These are phyloP conservation scores for Corythaixoides concolor DNA, from an alignment of 2,113 vertebrate species.

Conservation along the genomic window DNA sequence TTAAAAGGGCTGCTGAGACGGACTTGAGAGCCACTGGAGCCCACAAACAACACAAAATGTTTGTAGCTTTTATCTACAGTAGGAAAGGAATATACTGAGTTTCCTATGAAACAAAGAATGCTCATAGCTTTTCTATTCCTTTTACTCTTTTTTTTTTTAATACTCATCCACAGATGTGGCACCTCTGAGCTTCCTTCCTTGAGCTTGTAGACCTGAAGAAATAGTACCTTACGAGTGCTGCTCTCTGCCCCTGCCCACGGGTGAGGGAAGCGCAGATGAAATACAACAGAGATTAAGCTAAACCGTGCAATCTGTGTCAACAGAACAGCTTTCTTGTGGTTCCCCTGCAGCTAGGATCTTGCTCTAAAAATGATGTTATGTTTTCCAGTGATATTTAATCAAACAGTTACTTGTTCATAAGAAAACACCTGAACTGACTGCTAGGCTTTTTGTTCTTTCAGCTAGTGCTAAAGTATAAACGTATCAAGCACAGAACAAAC, in stretches of 20 bases:
- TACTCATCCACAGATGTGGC: neutral
- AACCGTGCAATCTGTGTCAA: neutral
- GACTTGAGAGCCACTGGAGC: neutral
- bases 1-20: neutral
- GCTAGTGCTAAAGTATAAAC: neutral
- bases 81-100: neutral
- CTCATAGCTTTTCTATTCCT: neutral
- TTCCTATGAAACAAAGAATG: neutral
- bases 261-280: neutral
- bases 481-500: neutral
- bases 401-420: neutral
- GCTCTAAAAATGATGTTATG: neutral
- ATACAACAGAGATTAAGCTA: neutral
- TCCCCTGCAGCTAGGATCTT: neutral
- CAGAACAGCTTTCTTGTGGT: neutral
- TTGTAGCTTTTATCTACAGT: neutral
- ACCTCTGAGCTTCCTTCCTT: neutral
- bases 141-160: neutral
- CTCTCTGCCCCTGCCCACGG: rapidly evolving
- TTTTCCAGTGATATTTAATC: neutral
- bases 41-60: neutral
- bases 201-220: neutral
- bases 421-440: neutral
- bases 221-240: rapidly evolving
- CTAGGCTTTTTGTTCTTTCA: neutral